These are phyloP conservation scores for Semaprochilodus insignis DNA, from an alignment of 2,797 vertebrate species.

Conservation along the genomic window DNA sequence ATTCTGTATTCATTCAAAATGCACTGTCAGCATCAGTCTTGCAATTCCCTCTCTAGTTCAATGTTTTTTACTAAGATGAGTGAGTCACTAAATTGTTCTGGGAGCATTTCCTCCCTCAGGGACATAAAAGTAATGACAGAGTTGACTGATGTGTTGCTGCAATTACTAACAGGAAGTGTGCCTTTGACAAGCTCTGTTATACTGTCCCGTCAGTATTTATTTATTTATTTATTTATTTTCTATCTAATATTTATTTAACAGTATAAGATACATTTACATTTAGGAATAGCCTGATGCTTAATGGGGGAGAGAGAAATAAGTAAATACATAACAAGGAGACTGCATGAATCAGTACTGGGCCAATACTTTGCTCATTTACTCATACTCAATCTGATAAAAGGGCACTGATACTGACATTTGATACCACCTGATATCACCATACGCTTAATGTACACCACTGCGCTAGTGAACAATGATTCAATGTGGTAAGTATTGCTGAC, in stretches of 20 bases:
- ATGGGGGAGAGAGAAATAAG: no score
- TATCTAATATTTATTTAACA: neutral
- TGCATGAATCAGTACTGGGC: no score
- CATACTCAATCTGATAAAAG: no score
- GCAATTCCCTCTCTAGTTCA: neutral
- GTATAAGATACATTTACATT: no score
- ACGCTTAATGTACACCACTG: no score
- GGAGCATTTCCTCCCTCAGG: neutral
- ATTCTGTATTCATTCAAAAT: neutral
- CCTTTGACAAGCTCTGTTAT: neutral
- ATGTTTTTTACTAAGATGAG: neutral
- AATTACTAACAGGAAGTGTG: neutral
- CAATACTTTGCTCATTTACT: no score
- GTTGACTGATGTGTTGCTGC: neutral
- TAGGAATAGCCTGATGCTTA: no score
- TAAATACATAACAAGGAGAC: no score
- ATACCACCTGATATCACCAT: no score
- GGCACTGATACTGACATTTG: no score
- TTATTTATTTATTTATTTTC: neutral
- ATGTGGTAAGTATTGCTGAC: no score
- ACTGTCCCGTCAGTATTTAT: neutral
- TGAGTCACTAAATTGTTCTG: conserved; percentile 8
- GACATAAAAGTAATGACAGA: neutral
- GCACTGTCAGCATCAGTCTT: neutral
- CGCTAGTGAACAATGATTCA: no score